These are phyloP conservation scores for Ochropacha duplaris DNA, from an alignment of 2,888 invertebrate species.

Conservation along the genomic window DNA sequence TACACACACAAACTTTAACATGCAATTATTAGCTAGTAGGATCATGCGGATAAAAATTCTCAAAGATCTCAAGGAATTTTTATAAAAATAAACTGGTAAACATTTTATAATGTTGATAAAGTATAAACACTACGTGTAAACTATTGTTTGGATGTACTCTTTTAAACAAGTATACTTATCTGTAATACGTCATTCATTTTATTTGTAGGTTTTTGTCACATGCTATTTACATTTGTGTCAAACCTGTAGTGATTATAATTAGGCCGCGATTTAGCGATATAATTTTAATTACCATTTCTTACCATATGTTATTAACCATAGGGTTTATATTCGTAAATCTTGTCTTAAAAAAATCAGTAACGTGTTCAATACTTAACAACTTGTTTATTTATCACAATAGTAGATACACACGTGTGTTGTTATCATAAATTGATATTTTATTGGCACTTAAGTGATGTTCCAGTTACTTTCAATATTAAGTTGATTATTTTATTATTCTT, in stretches of 20 bases:
- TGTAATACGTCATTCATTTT: slow-evolving; percentile 27
- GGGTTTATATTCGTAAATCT: too few species aligned
- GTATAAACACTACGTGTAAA: slow-evolving; percentile 7
- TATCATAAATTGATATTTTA: not conserved
- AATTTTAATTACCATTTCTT: too few species aligned
- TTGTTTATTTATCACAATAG: not conserved
- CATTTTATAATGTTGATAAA: not conserved
- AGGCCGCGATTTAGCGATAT: not conserved
- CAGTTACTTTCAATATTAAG: not conserved
- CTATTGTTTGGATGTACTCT: slow-evolving; percentile 15
- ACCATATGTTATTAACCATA: too few species aligned
- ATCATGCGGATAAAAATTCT: slow-evolving; percentile 8
- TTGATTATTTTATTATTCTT: not conserved
- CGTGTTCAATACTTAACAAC: not conserved
- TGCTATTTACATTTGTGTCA: slow-evolving; percentile 32
- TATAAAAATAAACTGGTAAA: slow-evolving; percentile 1
- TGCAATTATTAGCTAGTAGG: too few species aligned
- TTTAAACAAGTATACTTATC: slow-evolving; percentile 38
- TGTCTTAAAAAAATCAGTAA: not conserved
- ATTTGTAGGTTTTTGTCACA: slow-evolving; percentile 47
- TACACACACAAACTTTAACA: too few species aligned
- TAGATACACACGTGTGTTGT: not conserved
- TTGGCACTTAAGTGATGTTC: not conserved
- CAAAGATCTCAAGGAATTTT: not conserved
- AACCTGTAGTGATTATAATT: slow-evolving; percentile 5